Conservation (phyloP, 2,113 vertebrate species). For the Bubo scandiacus region DNA sequence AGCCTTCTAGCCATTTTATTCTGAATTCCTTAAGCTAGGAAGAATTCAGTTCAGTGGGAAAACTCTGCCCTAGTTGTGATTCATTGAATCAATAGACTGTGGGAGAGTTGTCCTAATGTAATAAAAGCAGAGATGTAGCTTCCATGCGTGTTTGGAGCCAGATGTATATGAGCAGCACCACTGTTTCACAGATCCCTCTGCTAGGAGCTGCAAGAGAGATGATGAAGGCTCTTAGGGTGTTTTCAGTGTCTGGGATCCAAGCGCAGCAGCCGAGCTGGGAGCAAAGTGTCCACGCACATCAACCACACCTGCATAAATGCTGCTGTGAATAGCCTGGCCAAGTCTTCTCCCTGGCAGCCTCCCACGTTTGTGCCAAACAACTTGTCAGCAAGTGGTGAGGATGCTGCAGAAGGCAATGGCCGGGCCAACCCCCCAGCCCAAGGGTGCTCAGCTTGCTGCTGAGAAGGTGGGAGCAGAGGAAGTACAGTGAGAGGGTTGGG, state of each 20-base stretch:
- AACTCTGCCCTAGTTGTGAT: neutral
- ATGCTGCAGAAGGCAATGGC: neutral
- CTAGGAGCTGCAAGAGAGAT: neutral
- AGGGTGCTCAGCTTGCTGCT: neutral
- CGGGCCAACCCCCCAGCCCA: neutral
- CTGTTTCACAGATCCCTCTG: neutral
- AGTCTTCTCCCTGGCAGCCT: neutral
- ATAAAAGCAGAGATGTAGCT: neutral
- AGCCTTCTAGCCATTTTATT: neutral
- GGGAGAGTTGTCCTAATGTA: neutral
- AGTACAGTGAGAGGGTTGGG: fast-evolving
- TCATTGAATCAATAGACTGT: neutral
- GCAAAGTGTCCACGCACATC: neutral
- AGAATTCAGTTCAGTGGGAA: neutral
- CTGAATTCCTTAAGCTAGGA: neutral
- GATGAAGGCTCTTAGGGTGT: neutral
- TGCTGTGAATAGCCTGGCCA: neutral
- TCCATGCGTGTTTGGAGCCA: neutral
- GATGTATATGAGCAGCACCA: neutral
- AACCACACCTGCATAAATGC: neutral
- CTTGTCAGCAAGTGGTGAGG: neutral
- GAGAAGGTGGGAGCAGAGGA: neutral
- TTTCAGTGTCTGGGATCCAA: neutral
- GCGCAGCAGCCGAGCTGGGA: neutral
- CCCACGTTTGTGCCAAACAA: neutral